Base-by-base conservation (phyloP, 2,888 invertebrate genomes). In the Hyposoter didymator region DNA sequence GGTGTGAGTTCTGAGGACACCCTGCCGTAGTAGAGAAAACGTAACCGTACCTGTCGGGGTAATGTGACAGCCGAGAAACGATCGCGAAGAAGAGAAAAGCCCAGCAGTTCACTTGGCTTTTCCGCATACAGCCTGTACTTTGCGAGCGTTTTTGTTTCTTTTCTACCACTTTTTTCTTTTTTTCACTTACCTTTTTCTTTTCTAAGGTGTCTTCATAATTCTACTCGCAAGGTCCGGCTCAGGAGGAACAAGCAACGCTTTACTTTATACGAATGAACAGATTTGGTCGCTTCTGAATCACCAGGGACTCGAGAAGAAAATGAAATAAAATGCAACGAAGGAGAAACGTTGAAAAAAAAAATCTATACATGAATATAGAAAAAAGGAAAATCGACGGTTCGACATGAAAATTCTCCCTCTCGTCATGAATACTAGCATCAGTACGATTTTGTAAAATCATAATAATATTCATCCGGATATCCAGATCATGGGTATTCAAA, bases 11-110 rank as follows among this genome's bases (percentile, higher is more conserved):
- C 80, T 62, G 69, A 80, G 81, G 67, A 81, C 83, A 81, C 55
- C 64, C 79, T 64, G 55, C 76, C 45, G 52, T 45, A 43, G 59
- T 55, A 67, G 80, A 72, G 83, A 76, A 78, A 83, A 81, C 69
- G 89, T 87, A 89, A 87, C 88, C 87, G 87, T 89, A 87, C 88
- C 91, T 90, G 91, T 90, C 90, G 89, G 86, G 87, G 88, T 92
- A 92, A 92, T 90, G 91, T 91, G 92, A 91, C 92, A 91, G 91
- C 82, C 86, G 88, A 89, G 91, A 89, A 92, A 92, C 91, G 91
- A 89, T 88, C 89, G 90, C 89, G 84, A 81, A 84, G 82, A 83
- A 82, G 83, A 87, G 85, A 87, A 84, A 86, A 85, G 78, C 78
- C 79, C 75, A 67, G 78, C 62, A 67, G 78, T 64, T 85, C 82